Percentiles rank a stretch among this genome's conserved stretches.
Evolutionary conservation across 2,113 vertebrate genomes (phyloP).

Genomic region (Cinclus cinclus): DNA sequence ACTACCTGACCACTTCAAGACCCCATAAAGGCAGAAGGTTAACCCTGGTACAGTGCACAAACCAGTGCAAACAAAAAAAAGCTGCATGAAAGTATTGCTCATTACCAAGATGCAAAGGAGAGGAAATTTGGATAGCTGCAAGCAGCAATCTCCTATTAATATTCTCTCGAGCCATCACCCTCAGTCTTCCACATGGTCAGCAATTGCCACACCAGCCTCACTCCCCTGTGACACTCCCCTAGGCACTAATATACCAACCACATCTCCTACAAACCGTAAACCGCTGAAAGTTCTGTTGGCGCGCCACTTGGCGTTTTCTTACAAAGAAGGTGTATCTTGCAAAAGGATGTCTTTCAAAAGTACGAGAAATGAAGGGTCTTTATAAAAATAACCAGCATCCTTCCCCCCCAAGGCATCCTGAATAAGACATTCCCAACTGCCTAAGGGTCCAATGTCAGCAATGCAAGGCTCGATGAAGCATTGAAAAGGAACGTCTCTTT

Average conservation of each 20-base stretch:
- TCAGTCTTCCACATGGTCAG: not conserved
- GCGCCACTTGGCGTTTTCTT: not conserved
- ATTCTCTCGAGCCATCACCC: not conserved
- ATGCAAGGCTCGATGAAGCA: not conserved
- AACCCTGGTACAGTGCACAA: not conserved
- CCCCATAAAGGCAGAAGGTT: not conserved
- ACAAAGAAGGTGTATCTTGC: not conserved
- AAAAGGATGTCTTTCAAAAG: not conserved
- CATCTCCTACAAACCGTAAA: not conserved
- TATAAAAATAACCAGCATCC: slow-evolving; percentile 41
- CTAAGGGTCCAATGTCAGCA: not conserved
- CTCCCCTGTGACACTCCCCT: not conserved
- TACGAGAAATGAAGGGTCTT: slow-evolving; percentile 35
- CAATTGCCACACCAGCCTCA: slow-evolving; percentile 15
- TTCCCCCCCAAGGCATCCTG: not conserved
- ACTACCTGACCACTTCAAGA: not conserved
- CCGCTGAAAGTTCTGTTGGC: not conserved
- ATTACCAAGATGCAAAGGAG: not conserved
- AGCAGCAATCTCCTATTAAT: not conserved
- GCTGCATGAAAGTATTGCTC: not conserved
- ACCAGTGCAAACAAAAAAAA: slow-evolving; percentile 16
- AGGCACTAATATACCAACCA: not conserved
- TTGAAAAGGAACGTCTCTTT: not conserved
- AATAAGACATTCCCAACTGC: not conserved
- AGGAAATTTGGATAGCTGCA: not conserved